Evolutionary conservation across 1,140 invertebrate species (phyloP), one percentile per base, ranked within the genome.

Genomic region (Musca domestica): DNA sequence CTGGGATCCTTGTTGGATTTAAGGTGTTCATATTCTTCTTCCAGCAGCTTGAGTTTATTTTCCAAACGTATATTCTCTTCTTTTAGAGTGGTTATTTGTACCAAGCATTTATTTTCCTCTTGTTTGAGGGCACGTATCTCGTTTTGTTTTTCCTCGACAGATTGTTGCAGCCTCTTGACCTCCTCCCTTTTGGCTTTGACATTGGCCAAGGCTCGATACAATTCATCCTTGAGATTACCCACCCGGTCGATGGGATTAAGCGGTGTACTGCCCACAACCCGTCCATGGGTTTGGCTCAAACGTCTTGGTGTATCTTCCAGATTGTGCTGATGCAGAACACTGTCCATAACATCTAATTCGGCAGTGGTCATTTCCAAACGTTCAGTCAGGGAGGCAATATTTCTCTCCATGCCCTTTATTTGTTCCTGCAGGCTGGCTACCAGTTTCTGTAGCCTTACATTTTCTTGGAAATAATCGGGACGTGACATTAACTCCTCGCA

Each of bases 261-360:
- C 0, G 80, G 80, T 14, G 80, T 80, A 67, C 77, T 81, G 4
- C 76, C 76, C 17, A 72, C 65, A 0, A 77, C 34, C 17, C 68
- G 69, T 1, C 67, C 66, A 14, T 67, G 70, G 3, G 68, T 69
- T 17, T 71, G 73, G 56, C 74, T 76, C 2, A 75, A 64, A 25
- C 72, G 47, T 1, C 69, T 64, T 9, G 74, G 68, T 22, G 74
- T 69, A 48, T 74, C 76, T 10, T 80, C 76, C 1, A 68, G 30
- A 4, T 77, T 74, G 51, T 80, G 71, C 67, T 81, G 74, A 61
- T 76, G 75, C 22, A 81, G 47, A 17, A 80, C 68, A 2, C 74
- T 77, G 67, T 81, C 80, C 74, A 82, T 79, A 1, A 72, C n/a
- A 67, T 80, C 78, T 34, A 80, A 27, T 64, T 81, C 78, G 1